phyloP scores from a whole-genome alignment of 1,140 invertebrate genomes.

The Achroia grisella region DNA sequence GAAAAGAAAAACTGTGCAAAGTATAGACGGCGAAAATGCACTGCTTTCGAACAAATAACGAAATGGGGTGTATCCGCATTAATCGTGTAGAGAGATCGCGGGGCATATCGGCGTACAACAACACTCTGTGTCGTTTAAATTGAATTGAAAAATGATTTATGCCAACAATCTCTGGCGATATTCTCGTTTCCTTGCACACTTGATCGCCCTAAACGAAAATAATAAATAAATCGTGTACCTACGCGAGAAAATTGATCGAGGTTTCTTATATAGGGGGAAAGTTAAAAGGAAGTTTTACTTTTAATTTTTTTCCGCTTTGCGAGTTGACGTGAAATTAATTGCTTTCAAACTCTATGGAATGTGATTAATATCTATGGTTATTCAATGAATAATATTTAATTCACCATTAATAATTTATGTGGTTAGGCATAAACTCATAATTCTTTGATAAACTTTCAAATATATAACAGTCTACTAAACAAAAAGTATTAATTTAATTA shows the following conservation, averaged over 20 bases:
- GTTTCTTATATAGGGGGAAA: slow-evolving; percentile 19
- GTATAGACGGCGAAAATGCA: background rate
- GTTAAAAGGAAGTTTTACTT: slow-evolving; percentile 8
- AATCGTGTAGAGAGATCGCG: slow-evolving; percentile 4
- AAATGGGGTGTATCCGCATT: slow-evolving; percentile 24
- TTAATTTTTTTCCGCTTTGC: slow-evolving; percentile 5
- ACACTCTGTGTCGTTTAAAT: slow-evolving; percentile 54
- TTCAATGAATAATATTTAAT: background rate
- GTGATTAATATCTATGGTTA: slow-evolving; percentile 1
- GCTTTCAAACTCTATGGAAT: slow-evolving; percentile 7
- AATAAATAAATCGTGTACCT: slow-evolving; percentile 46
- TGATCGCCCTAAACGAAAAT: slow-evolving; percentile 43
- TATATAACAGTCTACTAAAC: no score
- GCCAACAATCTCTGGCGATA: slow-evolving; percentile 49
- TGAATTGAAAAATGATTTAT: slow-evolving; percentile 64
- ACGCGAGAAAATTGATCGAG: slow-evolving; percentile 31
- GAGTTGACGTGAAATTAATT: slow-evolving; percentile 10
- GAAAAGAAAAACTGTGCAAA: slow-evolving; percentile 4
- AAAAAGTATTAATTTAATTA: no score
- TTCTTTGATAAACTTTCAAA: no score
- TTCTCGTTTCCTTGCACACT: slow-evolving; percentile 40
- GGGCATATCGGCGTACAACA: slow-evolving; percentile 40
- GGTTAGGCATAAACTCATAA: no score
- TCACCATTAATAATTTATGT: background rate
- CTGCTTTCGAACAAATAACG: background rate